Conservation (phyloP, 2,797 vertebrate species). For the Xenops minutus region DNA sequence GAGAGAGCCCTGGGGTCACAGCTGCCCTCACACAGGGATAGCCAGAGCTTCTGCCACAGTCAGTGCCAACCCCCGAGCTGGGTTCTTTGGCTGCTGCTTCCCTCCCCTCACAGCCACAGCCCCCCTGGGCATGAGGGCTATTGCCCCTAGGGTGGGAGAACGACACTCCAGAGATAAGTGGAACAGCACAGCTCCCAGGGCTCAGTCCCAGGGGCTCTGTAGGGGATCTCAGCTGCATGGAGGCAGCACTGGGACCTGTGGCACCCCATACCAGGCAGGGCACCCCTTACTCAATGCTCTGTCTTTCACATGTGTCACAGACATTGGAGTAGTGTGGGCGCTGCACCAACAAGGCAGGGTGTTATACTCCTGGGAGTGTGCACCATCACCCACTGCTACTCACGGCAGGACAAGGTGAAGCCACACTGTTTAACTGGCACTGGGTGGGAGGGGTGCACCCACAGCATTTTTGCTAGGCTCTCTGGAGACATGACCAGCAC, state of each 20-base stretch:
- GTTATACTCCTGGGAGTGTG: neutral
- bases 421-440: neutral
- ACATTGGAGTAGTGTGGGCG: neutral
- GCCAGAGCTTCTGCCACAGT: neutral
- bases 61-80: fast-evolving
- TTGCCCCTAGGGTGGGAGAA: neutral
- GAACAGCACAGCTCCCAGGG: neutral
- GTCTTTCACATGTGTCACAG: neutral
- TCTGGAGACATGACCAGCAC: neutral
- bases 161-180: fast-evolving
- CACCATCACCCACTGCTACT: neutral
- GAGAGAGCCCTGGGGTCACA: neutral
- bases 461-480: neutral
- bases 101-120: neutral
- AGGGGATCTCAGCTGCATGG: neutral
- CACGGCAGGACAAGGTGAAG: neutral
- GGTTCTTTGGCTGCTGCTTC: neutral
- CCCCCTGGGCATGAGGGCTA: neutral
- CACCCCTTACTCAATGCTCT: neutral
- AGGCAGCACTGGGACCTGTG: neutral
- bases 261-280: neutral
- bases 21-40: neutral
- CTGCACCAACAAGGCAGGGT: neutral
- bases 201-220: fast-evolving
- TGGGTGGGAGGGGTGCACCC: neutral